A percentile compares a stretch with the other conserved stretches of the same genome.
Conservation (phyloP, 2,888 invertebrate species). For the Torymus auratus region DNA sequence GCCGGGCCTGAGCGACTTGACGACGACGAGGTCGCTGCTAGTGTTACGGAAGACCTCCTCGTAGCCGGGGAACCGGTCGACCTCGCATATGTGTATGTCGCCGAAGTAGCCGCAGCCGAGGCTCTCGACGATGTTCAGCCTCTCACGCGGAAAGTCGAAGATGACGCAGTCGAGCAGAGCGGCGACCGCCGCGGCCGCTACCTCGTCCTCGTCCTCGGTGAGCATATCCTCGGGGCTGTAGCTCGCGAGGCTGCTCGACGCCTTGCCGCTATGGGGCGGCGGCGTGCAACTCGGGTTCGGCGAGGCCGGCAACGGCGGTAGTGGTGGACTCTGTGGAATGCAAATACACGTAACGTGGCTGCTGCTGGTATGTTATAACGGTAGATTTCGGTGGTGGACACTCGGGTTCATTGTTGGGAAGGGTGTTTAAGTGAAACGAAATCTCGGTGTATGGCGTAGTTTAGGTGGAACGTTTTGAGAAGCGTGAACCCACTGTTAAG, state of each 20-base stretch:
- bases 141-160: conserved; percentile 84
- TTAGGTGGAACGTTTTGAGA: too few species aligned
- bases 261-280: conserved; percentile 74
- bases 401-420: too few species aligned
- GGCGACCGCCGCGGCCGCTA: conserved; percentile 56
- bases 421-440: too few species aligned
- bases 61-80: conserved; percentile 76
- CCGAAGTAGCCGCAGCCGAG: conserved; percentile 88
- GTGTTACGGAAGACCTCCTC: conserved; percentile 72
- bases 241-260: conserved; percentile 75
- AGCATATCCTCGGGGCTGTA: conserved; percentile 77
- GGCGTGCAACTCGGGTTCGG: conserved; percentile 76
- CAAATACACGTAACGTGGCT: too few species aligned
- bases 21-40: conserved; percentile 81
- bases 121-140: conserved; percentile 86
- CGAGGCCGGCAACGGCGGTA: conserved; percentile 73
- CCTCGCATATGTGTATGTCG: conserved; percentile 84
- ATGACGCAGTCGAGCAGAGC: conserved; percentile 63
- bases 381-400: neutral
- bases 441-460: too few species aligned
- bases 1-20: conserved; percentile 83
- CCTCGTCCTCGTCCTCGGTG: conserved; percentile 78
- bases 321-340: conserved; percentile 67
- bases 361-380: neutral
- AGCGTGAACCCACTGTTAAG: too few species aligned